Evolutionary conservation across 2,797 vertebrate species (phyloP), one percentile per base, ranked within the genome.

Genomic region (Xyrichtys novacula): DNA sequence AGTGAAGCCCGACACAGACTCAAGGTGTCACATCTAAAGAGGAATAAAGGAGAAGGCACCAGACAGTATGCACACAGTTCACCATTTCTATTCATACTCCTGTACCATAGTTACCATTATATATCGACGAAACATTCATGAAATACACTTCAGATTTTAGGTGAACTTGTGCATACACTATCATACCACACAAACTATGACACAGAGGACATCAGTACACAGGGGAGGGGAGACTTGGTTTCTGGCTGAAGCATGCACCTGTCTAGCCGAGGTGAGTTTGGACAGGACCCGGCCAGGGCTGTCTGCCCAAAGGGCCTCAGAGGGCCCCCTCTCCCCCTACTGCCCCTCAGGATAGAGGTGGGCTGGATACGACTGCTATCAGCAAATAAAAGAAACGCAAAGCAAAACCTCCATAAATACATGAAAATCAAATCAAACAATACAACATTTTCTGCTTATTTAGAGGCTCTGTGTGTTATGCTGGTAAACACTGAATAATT

Each of bases 201-300:
- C 4, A 61, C 11, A 25, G 34, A n/a, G 19, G 52, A 23, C 15
- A 28, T 25, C 16, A 58, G 58, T 39, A 81, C 69, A 75, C 39
- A 50, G 59, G 48, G 69, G 48, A 58, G 60, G 16, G 15, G 40
- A 54, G 85, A 85, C 55, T 78, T 84, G 84, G 22, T 66, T n/a
- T 83, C 92, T 85, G 85, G 73, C 76, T 88, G 86, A 85, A 74
- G 73, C 85, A 93, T 94, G 94, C 94, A 96, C 96, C 95, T 96
- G 93, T 96, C 95, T 87, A 89, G 91, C 74, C 89, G 90, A n/a
- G 93, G 94, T 40, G 95, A 94, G 92, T 93, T 90, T n/a, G 93
- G 93, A 20, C 91, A 94, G 31, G 93, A 95, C 79, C 94, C 94
- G 83, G 94, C 86, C 4, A 94, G 91, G 64, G 59, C 83, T 63